Conservation (phyloP, 2,797 vertebrate species). For the Bovichtus diacanthus region DNA sequence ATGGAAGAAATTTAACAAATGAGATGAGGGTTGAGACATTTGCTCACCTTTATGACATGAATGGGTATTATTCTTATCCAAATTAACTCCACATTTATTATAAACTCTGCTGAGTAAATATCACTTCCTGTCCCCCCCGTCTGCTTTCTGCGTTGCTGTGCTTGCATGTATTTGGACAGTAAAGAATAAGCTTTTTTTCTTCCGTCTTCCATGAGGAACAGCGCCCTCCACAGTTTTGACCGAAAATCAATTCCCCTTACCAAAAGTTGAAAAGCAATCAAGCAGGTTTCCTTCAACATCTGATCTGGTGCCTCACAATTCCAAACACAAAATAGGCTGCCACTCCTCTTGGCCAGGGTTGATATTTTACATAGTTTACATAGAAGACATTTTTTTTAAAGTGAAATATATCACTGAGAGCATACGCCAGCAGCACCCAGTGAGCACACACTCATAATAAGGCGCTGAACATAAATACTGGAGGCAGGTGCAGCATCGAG, state of each 20-base stretch:
- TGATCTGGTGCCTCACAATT: constrained; percentile 3
- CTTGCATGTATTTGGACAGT: constrained; percentile 1
- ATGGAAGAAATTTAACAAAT: constrained; percentile 36
- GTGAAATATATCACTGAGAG: constrained; percentile 12
- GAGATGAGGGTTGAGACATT: constrained; percentile 16
- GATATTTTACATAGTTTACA: constrained; percentile 16
- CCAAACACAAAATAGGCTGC: constrained; percentile 15
- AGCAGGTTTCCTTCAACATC: constrained; percentile 19
- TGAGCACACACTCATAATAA: not conserved
- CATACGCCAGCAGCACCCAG: not conserved
- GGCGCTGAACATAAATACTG: constrained; percentile 6
- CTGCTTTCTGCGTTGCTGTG: not conserved
- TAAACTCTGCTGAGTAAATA: constrained; percentile 11
- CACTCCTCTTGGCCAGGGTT: not conserved
- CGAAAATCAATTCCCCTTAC: constrained; percentile 9
- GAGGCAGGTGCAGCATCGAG: constrained; percentile 10
- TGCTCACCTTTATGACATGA: not conserved
- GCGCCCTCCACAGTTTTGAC: constrained; percentile 17
- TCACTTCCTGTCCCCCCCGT: not conserved
- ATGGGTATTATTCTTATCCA: constrained; percentile 17
- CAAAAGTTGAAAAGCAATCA: constrained; percentile 28
- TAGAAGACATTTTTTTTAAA: not conserved
- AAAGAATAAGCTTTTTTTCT: not conserved
- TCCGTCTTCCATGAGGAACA: constrained; percentile 5
- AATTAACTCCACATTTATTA: constrained; percentile 13